Percentiles rank a stretch among this genome's conserved stretches.
These are phyloP conservation scores for Cephalopterus ornatus DNA, from an alignment of 2,113 vertebrate species.

Conservation along the genomic window DNA sequence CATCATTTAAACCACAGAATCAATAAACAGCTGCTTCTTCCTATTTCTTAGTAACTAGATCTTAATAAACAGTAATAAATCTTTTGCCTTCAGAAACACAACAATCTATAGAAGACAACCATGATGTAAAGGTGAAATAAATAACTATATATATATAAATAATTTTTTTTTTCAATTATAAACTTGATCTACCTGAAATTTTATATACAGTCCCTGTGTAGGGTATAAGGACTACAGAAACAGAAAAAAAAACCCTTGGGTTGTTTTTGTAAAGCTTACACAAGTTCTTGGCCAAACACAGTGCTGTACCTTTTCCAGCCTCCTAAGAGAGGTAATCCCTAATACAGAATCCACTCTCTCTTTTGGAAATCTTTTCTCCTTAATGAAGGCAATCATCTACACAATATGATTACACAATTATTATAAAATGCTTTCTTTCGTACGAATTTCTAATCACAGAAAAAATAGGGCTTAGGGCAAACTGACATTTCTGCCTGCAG, in stretches of 20 bases:
- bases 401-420: not conserved
- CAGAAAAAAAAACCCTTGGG: rapidly evolving
- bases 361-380: not conserved
- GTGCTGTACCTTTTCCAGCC: not conserved
- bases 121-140: not conserved
- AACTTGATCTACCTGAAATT: not conserved
- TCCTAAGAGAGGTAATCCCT: not conserved
- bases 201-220: not conserved
- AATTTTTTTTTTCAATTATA: not conserved
- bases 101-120: not conserved
- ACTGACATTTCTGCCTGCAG: not conserved
- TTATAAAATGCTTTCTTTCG: not conserved
- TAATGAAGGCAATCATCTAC: not conserved
- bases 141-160: not conserved
- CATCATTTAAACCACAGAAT: not conserved
- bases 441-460: not conserved
- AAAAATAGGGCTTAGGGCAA: not conserved
- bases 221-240: not conserved
- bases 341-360: not conserved
- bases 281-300: not conserved
- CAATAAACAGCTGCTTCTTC: not conserved
- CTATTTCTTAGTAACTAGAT: not conserved
- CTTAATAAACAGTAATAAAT: not conserved
- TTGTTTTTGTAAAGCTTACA: not conserved
- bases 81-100: not conserved